Evolutionary conservation across 2,888 invertebrate species (phyloP), one percentile per base, ranked within the genome.

Genomic region (Polymixis flavicincta): DNA sequence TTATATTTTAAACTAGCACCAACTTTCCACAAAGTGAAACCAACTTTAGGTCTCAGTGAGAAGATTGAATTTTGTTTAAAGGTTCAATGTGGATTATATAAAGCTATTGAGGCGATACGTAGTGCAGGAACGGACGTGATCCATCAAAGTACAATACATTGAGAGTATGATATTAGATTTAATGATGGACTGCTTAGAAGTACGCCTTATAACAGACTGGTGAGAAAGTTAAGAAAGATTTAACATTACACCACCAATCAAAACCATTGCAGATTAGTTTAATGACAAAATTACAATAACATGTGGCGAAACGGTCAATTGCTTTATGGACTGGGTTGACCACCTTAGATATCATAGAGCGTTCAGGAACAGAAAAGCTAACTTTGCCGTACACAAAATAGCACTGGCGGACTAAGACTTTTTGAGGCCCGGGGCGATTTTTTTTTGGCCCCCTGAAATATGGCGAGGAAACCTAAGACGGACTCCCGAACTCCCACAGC

Each of bases 121-220:
- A 68, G 73, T 75, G 74, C 71, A 76, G 80, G 79, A 81, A 55
- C 71, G 75, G 78, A 83, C 83, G 83, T 84, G 78, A 87, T 87
- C 87, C 80, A 87, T 87, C 86, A 87, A 68, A 71, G 64, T 60
- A 86, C 71, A 80, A 80, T 77, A 77, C 61, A 77, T 68, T 54
- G 50, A 71, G 76, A 71, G 72, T 66, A 72, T 78, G 71, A 72
- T 84, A 78, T 84, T 83, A 86, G 74, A 78, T 80, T 61, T 86
- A 80, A 85, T 75, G 64, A 78, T 76, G 55, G 65, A 74, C 66
- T 78, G 74, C 37, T 45, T n/a, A 54, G 45, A 74, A 54, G 64
- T 64, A 37, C 17, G 57, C n/a, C 48, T 60, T 48, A 32, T 19
- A 55, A 52, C 42, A 22, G 28, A n/a, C 8, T 42, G 11, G n/a